phyloP scores from a whole-genome alignment of 2,797 vertebrate genomes.

The Ptychadena robeensis region DNA sequence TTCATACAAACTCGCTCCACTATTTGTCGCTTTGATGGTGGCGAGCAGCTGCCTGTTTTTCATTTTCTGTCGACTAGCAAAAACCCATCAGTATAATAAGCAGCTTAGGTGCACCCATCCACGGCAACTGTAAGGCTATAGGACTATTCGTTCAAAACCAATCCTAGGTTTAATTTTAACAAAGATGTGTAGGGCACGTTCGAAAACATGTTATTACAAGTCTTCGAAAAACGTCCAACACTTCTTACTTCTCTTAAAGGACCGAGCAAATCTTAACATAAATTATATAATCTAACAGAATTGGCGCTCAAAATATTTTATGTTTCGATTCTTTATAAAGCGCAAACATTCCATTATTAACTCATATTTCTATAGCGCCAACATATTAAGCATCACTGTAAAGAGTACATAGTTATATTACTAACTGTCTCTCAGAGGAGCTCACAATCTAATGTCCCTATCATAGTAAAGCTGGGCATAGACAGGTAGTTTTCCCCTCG shows the following conservation, averaged over 20 bases:
- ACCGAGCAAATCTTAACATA: background rate
- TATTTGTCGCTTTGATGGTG: constrained; percentile 88
- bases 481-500: no score
- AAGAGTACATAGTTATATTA: no score
- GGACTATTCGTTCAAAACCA: constrained; percentile 94
- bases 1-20: constrained; percentile 96
- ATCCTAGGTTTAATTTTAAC: constrained; percentile 89
- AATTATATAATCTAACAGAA: background rate
- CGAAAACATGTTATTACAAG: constrained; percentile 80
- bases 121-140: constrained; percentile 84
- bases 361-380: no score
- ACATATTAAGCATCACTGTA: no score
- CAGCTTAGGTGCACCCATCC: constrained; percentile 93
- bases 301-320: background rate
- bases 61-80: constrained; percentile 88
- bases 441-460: no score
- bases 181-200: constrained; percentile 85
- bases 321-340: background rate
- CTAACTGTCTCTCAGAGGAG: no score
- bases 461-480: no score
- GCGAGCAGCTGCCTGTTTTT: constrained; percentile 86
- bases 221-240: constrained; percentile 73
- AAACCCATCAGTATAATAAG: constrained; percentile 99
- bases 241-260: constrained; percentile 76
- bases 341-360: no score